These are phyloP conservation scores for Leptinotarsa rubiginosa DNA, from an alignment of 2,888 invertebrate genomes.

Conservation along the genomic window DNA sequence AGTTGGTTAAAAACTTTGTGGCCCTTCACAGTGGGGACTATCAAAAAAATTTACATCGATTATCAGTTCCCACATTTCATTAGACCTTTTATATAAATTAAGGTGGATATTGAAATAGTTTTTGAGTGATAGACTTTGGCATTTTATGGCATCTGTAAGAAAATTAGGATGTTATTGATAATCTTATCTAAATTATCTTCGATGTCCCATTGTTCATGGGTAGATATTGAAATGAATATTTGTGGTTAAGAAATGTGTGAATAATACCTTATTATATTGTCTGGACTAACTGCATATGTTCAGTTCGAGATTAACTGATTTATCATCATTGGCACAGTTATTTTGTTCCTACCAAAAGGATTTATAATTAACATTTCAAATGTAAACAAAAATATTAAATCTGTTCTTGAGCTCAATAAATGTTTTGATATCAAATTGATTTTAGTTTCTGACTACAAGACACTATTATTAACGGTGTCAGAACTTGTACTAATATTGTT, in stretches of 20 bases:
- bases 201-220: not conserved
- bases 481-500: not conserved
- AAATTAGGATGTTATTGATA: not conserved
- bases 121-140: not conserved
- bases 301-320: not conserved
- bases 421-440: constrained; percentile 4
- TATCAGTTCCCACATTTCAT: no score
- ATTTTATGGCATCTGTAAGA: no score
- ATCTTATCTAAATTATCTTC: not conserved
- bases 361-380: not conserved
- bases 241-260: not conserved
- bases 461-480: no score
- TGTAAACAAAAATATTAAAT: not conserved
- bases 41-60: no score
- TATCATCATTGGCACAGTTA: not conserved
- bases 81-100: not conserved
- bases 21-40: no score
- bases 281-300: no score
- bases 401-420: constrained; percentile 18
- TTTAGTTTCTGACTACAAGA: constrained; percentile 1
- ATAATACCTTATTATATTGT: no score
- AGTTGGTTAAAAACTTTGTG: no score
- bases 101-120: constrained; percentile 2
- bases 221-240: not conserved
- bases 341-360: not conserved